These are phyloP conservation scores for Euphonia xanthogaster DNA, from an alignment of 2,797 vertebrate genomes.

Conservation along the genomic window DNA sequence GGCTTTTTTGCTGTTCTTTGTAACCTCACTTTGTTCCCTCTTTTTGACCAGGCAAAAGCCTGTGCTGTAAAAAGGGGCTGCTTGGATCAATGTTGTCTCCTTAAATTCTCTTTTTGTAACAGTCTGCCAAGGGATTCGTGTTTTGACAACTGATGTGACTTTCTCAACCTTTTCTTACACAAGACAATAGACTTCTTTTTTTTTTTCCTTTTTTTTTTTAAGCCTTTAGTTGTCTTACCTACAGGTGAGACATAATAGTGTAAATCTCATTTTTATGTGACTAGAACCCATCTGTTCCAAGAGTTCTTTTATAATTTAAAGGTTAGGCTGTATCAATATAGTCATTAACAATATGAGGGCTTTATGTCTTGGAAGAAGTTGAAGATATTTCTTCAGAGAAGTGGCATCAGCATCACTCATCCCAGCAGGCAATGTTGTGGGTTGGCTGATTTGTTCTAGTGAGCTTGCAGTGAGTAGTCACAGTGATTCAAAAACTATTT, in stretches of 20 bases:
- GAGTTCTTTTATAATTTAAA: background rate
- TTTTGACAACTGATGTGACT: background rate
- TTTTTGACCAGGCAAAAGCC: background rate
- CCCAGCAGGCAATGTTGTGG: background rate
- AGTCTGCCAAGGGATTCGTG: background rate
- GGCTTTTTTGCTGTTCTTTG: background rate
- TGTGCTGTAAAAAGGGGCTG: background rate
- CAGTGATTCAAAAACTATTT: background rate
- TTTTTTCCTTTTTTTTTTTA: background rate
- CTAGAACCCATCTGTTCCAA: background rate
- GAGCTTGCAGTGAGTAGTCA: background rate
- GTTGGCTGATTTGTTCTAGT: background rate
- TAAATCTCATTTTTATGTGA: background rate
- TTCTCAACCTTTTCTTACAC: background rate
- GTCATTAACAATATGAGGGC: background rate
- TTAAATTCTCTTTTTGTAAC: background rate
- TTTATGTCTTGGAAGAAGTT: background rate
- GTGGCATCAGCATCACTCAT: background rate
- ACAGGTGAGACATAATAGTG: background rate
- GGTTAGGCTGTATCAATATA: background rate
- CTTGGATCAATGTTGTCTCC: background rate
- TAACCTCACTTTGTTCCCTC: background rate
- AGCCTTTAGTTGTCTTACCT: background rate
- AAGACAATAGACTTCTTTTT: background rate
- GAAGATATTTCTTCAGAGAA: background rate